Base-by-base conservation (phyloP, 2,797 vertebrate genomes). In the Okamejei kenojei region DNA sequence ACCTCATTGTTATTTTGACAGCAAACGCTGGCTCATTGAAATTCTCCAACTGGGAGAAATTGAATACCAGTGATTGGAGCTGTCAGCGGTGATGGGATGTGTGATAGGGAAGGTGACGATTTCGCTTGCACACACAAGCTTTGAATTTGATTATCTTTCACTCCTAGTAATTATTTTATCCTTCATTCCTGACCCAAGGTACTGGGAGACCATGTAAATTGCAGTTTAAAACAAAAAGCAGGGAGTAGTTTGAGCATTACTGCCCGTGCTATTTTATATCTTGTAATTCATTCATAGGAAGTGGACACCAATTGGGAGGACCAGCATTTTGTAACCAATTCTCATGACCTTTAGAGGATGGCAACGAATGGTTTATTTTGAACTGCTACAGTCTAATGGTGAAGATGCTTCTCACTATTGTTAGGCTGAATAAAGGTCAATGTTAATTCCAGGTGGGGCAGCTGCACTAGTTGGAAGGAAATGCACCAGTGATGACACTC, bases 101-200 rank as follows among this genome's bases (percentile, higher is more conserved):
- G 58, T 84, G 54, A 61, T 84, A 11, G 1, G 26, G 29, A 11
- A 13, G 81, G 26, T 61, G 45, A 61, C 61, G 3, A 54, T 13
- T n/a, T 29, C 11, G 58, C 54, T 61, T 26, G 0, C 81, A 61
- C 10, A 26, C 26, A 84, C 38, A 61, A 58, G 23, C 58, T 61
- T 35, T 81, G 79, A 81, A 81, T 81, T 45, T 81, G 79, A 81
- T 81, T 81, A 81, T 26, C 79, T 23, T 81, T 54, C 79, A 45
- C 26, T 82, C 45, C 2, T 58, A 54, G 54, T 26, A 61, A n/a
- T 29, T 11, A 6, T 26, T n/a, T 84, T 29, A 13, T 61, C 81
- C 1, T 29, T 84, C 54, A 29, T 84, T 84, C 38, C 54, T 61
- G 81, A 84, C 54, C 26, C 13, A 19, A 61, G 26, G 19, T 61